Evolutionary conservation across 2,797 vertebrate genomes (phyloP).

Genomic region (Jordanella pulchra): DNA sequence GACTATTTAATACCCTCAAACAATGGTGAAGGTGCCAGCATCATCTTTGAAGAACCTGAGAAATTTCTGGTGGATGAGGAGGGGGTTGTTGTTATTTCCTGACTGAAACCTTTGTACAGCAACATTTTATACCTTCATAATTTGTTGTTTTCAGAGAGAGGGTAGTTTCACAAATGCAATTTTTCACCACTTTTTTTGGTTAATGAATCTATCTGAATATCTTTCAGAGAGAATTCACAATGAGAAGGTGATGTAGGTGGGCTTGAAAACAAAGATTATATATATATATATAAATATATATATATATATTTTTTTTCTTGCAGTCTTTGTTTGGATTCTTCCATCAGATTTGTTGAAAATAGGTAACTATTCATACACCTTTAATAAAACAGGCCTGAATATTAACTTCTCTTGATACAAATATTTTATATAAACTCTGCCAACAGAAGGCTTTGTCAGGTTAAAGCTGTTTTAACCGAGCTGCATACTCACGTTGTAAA

Average conservation of each 20-base stretch:
- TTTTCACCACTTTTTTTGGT: background rate
- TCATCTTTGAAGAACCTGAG: background rate
- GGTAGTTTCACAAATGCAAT: background rate
- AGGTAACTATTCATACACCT: background rate
- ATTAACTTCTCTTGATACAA: background rate
- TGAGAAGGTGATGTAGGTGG: background rate
- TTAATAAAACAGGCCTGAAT: background rate
- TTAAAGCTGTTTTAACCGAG: background rate
- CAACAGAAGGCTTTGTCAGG: background rate
- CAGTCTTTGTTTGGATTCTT: background rate
- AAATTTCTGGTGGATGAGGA: background rate
- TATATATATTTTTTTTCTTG: background rate
- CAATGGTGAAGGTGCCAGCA: background rate
- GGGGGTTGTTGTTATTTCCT: background rate
- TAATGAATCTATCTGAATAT: background rate
- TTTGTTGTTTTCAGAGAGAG: background rate
- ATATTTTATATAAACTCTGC: background rate
- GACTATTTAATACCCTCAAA: no score
- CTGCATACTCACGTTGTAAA: slow-evolving; percentile 92
- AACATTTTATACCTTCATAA: background rate
- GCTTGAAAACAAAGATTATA: background rate
- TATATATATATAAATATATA: no score
- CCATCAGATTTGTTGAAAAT: background rate
- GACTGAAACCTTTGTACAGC: background rate
- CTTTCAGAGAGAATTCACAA: background rate